Percentiles rank a stretch among this genome's conserved stretches.
Conservation (phyloP, 2,797 vertebrate genomes). For the Notoglanidium macrostoma region DNA sequence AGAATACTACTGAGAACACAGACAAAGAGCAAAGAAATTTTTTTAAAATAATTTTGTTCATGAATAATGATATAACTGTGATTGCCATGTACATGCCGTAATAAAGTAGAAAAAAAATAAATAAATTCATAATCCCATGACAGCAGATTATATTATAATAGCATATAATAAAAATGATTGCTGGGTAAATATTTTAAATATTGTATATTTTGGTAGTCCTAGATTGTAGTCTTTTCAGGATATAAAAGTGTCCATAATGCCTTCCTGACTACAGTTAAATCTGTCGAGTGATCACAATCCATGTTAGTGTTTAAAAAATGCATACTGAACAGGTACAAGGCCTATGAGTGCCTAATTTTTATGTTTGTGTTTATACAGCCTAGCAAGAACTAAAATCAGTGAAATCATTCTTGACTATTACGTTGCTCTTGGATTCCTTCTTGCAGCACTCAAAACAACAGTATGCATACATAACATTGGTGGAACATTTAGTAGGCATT, state of each 20-base stretch:
- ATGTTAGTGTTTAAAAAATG: too few relatives aligned
- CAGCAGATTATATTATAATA: background rate
- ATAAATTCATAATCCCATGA: background rate
- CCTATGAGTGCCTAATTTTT: too few relatives aligned
- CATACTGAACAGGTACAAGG: too few relatives aligned
- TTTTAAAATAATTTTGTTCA: background rate
- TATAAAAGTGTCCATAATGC: too few relatives aligned
- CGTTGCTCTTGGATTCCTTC: background rate
- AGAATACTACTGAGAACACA: background rate
- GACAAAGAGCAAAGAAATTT: background rate
- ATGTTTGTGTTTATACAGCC: background rate
- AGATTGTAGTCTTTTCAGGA: too few relatives aligned
- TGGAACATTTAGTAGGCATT: background rate
- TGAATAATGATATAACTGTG: background rate
- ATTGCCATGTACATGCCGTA: background rate
- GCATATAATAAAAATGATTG: background rate
- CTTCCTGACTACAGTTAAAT: too few relatives aligned
- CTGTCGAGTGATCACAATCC: too few relatives aligned
- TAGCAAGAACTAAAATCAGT: background rate
- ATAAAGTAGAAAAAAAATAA: too few relatives aligned
- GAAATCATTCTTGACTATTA: background rate
- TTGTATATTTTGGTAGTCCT: too few relatives aligned
- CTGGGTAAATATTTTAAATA: background rate
- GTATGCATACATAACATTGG: background rate
- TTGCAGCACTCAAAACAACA: background rate